Percentiles rank a stretch among this genome's conserved stretches.
phyloP scores from a whole-genome alignment of 2,113 vertebrate genomes.

The Brevimyrus niger region DNA sequence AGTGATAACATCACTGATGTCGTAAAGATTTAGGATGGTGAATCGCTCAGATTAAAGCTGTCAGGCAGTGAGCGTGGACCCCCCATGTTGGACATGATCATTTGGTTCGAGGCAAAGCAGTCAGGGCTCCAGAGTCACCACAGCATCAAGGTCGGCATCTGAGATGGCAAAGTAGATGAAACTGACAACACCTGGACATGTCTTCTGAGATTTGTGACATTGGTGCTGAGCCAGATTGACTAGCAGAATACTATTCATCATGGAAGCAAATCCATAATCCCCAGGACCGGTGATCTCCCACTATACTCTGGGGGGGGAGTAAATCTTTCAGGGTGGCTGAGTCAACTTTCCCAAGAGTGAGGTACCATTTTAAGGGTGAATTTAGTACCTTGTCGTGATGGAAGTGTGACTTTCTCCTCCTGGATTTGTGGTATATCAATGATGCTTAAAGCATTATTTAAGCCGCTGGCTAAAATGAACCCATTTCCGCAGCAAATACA shows the following conservation, averaged over 20 bases:
- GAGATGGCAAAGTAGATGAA: constrained; percentile 15
- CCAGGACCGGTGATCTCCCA: not conserved
- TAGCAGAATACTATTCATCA: constrained; percentile 32
- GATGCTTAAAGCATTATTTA: not conserved
- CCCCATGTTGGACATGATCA: not conserved
- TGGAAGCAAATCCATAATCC: constrained; percentile 28
- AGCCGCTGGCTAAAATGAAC: constrained; percentile 24
- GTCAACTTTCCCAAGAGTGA: not conserved
- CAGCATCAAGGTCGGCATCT: constrained; percentile 18
- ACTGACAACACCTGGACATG: not conserved
- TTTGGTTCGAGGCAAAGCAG: not conserved
- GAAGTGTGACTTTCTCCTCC: not conserved
- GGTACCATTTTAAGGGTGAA: not conserved
- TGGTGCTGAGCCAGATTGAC: constrained; percentile 3
- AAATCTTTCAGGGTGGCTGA: constrained; percentile 30
- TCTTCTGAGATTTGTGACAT: constrained; percentile 17
- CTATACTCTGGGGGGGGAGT: constrained; percentile 17
- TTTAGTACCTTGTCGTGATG: not conserved
- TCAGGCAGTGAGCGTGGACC: not conserved
- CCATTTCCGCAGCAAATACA: constrained; percentile 20
- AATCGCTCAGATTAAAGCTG: not conserved
- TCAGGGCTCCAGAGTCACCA: not conserved
- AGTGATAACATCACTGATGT: not conserved
- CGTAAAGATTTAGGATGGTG: not conserved
- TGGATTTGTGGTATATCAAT: not conserved